Conservation (phyloP, 1,140 invertebrate genomes). For the Pseudomyrmex dendroicus region DNA sequence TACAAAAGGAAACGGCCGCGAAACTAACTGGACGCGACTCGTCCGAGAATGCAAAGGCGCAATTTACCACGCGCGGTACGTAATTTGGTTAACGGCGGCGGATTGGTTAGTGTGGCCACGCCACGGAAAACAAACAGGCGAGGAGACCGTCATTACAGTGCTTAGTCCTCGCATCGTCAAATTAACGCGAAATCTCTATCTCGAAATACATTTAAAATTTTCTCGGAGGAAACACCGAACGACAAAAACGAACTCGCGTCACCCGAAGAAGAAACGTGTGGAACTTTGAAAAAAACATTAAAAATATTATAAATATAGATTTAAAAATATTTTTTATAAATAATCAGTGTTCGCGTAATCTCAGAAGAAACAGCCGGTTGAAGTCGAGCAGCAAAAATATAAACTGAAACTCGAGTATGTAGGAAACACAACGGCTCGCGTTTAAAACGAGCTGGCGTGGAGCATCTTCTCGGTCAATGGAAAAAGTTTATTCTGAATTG, state of each 20-base stretch:
- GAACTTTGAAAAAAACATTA: background rate
- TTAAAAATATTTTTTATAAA: background rate
- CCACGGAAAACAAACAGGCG: background rate
- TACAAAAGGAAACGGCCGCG: constrained; percentile 53
- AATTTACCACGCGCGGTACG: constrained; percentile 11
- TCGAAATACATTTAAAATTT: too few species aligned
- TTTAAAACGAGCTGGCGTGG: background rate
- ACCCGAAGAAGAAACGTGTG: too few species aligned
- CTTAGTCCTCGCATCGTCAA: background rate
- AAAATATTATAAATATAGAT: too few species aligned
- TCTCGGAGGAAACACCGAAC: background rate
- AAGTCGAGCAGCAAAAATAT: background rate
- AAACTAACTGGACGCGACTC: constrained; percentile 43
- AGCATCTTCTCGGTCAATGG: background rate
- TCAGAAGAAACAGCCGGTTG: background rate
- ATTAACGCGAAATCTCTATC: background rate
- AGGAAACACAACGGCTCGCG: background rate
- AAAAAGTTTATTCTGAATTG: constrained; percentile 40
- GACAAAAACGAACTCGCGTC: background rate
- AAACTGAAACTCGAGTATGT: background rate
- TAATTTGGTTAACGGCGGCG: constrained; percentile 40
- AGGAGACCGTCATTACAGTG: background rate
- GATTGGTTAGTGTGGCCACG: background rate
- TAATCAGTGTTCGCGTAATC: constrained; percentile 9
- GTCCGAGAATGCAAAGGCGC: constrained; percentile 29